These are phyloP conservation scores for Lycocorax pyrrhopterus DNA, from an alignment of 2,113 vertebrate genomes.

Conservation along the genomic window DNA sequence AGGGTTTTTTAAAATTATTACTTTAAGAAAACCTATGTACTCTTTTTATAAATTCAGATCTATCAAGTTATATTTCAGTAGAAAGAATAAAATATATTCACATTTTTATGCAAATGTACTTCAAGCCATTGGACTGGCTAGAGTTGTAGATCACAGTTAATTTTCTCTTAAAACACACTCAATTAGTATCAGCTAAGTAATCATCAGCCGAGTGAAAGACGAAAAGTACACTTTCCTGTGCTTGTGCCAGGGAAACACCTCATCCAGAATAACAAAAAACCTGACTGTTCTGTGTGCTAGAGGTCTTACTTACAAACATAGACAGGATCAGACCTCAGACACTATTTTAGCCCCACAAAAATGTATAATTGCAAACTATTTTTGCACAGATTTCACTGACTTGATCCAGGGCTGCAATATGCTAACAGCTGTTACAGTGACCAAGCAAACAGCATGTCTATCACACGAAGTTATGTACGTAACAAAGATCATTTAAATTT, in stretches of 20 bases:
- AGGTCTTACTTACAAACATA: background rate
- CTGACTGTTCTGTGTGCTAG: background rate
- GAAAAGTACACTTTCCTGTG: background rate
- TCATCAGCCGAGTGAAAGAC: background rate
- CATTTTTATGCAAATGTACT: background rate
- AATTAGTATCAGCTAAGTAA: background rate
- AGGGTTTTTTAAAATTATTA: background rate
- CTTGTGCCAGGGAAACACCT: background rate
- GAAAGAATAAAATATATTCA: background rate
- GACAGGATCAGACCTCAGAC: background rate
- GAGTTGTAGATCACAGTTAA: background rate
- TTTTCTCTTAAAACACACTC: background rate
- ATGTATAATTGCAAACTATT: background rate
- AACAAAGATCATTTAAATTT: background rate
- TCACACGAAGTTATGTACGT: background rate
- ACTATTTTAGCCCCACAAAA: background rate
- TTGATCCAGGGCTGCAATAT: background rate
- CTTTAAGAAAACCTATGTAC: background rate
- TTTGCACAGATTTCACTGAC: background rate
- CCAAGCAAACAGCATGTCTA: background rate
- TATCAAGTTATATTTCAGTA: background rate
- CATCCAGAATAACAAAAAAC: background rate
- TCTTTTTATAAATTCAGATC: background rate
- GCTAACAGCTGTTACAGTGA: background rate
- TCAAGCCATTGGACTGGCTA: background rate